phyloP scores from a whole-genome alignment of 2,113 vertebrate species.

The Austrofundulus limnaeus region DNA sequence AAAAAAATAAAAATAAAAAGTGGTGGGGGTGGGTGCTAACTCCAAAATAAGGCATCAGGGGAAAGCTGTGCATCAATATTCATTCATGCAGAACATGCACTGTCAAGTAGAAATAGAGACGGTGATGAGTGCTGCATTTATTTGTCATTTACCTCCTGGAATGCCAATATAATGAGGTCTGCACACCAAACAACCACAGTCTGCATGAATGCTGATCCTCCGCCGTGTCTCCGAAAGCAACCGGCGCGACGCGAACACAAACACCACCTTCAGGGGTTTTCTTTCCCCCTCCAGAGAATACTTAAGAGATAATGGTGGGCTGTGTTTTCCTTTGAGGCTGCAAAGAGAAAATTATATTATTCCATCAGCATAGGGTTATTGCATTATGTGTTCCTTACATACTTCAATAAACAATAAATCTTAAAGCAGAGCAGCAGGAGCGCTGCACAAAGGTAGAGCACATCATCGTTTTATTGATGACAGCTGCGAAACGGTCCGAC shows the following conservation, averaged over 20 bases:
- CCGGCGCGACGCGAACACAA: constrained; percentile 48
- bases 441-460: constrained; percentile 44
- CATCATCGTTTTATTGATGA: constrained; percentile 52
- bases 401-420: constrained; percentile 67
- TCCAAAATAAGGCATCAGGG: constrained; percentile 53
- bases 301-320: constrained; percentile 68
- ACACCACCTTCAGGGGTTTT: constrained; percentile 41
- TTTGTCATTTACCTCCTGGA: constrained; percentile 78
- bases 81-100: constrained; percentile 73
- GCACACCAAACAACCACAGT: constrained; percentile 65
- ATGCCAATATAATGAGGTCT: constrained; percentile 74
- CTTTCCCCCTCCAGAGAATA: constrained; percentile 58
- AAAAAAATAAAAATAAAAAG: too few species aligned
- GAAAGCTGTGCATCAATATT: constrained; percentile 73
- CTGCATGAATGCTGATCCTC: constrained; percentile 65
- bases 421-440: constrained; percentile 40
- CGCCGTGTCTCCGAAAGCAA: constrained; percentile 45
- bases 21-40: constrained; percentile 27
- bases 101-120: constrained; percentile 69
- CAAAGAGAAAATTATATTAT: constrained; percentile 68
- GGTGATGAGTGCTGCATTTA: constrained; percentile 71
- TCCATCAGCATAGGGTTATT: constrained; percentile 69
- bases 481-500: constrained; percentile 31
- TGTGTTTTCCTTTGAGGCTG: constrained; percentile 64
- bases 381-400: constrained; percentile 69